Evolutionary conservation across 1,140 invertebrate genomes (phyloP).

Genomic region (Drosophila seguyi): DNA sequence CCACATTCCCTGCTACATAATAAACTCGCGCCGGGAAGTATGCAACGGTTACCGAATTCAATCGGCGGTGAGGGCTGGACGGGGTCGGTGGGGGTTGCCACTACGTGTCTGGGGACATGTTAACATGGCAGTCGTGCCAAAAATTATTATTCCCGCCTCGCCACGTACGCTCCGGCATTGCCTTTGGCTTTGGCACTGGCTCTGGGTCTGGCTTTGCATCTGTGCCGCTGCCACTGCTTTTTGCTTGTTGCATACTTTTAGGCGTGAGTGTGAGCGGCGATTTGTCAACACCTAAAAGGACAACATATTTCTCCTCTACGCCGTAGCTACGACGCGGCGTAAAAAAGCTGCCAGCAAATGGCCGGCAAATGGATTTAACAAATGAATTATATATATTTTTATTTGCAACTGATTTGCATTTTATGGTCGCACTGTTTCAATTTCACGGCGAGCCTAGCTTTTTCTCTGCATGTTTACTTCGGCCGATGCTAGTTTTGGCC

Average conservation of each 20-base stretch:
- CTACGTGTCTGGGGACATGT: slow-evolving; percentile 84
- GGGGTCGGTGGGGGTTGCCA: slow-evolving; percentile 23
- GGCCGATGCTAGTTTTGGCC: slow-evolving; percentile 35
- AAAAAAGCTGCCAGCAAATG: slow-evolving; percentile 65
- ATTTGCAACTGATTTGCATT: slow-evolving; percentile 71
- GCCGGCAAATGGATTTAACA: slow-evolving; percentile 79
- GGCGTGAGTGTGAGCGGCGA: slow-evolving; percentile 64
- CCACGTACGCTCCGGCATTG: slow-evolving; percentile 48
- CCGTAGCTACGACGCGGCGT: slow-evolving; percentile 26
- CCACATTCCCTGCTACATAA: slow-evolving; percentile 46
- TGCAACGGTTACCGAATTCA: slow-evolving; percentile 53
- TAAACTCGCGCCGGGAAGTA: slow-evolving; percentile 72
- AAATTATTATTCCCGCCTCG: slow-evolving; percentile 84
- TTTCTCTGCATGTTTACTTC: slow-evolving; percentile 4
- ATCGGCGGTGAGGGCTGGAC: slow-evolving; percentile 3
- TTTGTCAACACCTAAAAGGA: slow-evolving; percentile 85
- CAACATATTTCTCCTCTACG: slow-evolving; percentile 74
- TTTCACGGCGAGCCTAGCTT: slow-evolving; percentile 4
- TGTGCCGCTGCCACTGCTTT: slow-evolving; percentile 47
- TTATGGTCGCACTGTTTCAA: slow-evolving; percentile 61
- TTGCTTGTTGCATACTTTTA: slow-evolving; percentile 69
- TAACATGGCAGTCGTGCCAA: slow-evolving; percentile 85
- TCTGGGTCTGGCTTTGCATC: slow-evolving; percentile 33
- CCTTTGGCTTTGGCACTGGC: slow-evolving; percentile 38
- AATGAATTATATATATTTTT: slow-evolving; percentile 75